Conservation (phyloP, 2,888 invertebrate species). For the Hydrotaea diabolus region DNA sequence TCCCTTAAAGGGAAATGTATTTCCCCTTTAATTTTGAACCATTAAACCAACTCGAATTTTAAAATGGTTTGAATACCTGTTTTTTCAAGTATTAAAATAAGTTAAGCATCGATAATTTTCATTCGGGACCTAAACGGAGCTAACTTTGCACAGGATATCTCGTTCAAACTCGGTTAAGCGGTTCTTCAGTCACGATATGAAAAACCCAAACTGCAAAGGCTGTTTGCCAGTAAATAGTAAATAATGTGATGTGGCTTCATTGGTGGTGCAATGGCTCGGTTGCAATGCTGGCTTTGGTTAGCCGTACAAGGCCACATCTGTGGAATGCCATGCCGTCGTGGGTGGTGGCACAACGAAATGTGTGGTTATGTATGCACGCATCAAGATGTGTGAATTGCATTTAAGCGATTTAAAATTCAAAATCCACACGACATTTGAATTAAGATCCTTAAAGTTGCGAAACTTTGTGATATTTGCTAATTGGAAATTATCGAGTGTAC, state of each 20-base stretch:
- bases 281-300: neutral
- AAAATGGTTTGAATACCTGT: too few relatives aligned
- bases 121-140: too few relatives aligned
- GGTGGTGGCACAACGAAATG: neutral
- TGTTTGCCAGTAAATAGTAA: neutral
- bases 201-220: too few relatives aligned
- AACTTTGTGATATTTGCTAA: neutral
- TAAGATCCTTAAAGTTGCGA: neutral
- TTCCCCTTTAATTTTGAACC: too few relatives aligned
- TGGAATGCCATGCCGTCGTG: neutral
- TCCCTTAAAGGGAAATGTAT: too few relatives aligned
- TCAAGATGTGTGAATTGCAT: neutral
- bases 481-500: too few relatives aligned
- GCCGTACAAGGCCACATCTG: conserved; percentile 1
- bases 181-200: too few relatives aligned
- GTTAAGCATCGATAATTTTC: too few relatives aligned
- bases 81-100: too few relatives aligned
- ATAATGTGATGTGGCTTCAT: neutral
- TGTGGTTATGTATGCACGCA: neutral
- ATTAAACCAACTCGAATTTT: too few relatives aligned
- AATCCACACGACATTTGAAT: neutral
- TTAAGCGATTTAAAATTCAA: neutral
- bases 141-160: too few relatives aligned
- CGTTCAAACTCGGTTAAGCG: too few relatives aligned
- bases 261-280: neutral